Evolutionary conservation across 2,888 invertebrate genomes (phyloP).

Genomic region (Sphaeridia pumilis): DNA sequence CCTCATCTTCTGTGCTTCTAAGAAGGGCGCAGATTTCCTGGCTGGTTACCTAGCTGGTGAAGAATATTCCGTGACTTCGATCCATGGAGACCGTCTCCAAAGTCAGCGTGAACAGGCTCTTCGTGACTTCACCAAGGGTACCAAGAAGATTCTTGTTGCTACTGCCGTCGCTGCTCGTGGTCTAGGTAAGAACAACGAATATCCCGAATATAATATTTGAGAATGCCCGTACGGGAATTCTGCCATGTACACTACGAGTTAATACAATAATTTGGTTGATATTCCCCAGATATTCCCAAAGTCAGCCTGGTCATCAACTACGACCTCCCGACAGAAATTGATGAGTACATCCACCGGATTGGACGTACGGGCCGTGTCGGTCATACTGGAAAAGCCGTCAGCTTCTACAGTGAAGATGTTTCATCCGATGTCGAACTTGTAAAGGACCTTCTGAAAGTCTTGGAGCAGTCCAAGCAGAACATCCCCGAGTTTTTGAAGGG

Average conservation of each 20-base stretch:
- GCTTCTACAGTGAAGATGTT: conserved; percentile 48
- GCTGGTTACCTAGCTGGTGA: conserved; percentile 1
- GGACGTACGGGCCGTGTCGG: conserved; percentile 45
- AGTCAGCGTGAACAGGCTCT: conserved; percentile 60
- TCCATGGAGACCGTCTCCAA: conserved; percentile 43
- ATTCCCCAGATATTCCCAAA: conserved; percentile 75
- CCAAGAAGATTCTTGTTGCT: conserved; percentile 71
- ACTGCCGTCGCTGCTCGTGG: conserved; percentile 93
- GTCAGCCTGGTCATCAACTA: conserved; percentile 50
- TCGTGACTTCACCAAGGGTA: conserved; percentile 66
- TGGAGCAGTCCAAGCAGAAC: conserved; percentile 61
- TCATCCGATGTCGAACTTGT: conserved; percentile 50
- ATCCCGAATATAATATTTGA: too few species aligned
- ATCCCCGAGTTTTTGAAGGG: conserved; percentile 63
- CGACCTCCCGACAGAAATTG: conserved; percentile 42
- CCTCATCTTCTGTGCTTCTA: conserved; percentile 82
- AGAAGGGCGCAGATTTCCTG: conserved; percentile 61
- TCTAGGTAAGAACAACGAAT: conserved; percentile 57
- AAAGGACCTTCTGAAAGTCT: conserved; percentile 55
- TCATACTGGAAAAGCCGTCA: conserved; percentile 42
- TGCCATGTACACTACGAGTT: too few species aligned
- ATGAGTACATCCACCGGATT: conserved; percentile 45
- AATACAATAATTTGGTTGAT: too few species aligned
- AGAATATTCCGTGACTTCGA: conserved; percentile 51
- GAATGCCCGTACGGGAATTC: not conserved